phyloP scores from a whole-genome alignment of 2,113 vertebrate genomes.

The Notiomystis cincta region DNA sequence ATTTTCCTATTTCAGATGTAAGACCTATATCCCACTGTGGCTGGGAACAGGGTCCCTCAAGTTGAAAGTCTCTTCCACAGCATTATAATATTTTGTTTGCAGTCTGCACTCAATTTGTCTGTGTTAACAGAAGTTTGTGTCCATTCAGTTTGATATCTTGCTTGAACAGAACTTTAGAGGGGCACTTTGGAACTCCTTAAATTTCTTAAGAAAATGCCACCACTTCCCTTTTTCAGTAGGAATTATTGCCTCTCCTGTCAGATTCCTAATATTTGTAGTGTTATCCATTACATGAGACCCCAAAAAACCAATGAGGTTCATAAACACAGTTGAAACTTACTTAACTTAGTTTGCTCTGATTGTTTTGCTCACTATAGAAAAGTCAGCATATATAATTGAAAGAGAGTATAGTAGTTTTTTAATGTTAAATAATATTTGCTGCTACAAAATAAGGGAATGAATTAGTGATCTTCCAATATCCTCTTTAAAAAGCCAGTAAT shows the following conservation, averaged over 20 bases:
- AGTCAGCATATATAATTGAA: neutral
- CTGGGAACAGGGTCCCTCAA: neutral
- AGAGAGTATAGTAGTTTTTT: neutral
- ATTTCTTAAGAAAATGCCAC: neutral
- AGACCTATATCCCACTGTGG: neutral
- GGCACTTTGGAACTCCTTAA: neutral
- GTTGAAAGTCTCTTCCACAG: neutral
- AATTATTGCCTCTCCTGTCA: neutral
- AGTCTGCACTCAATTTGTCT: neutral
- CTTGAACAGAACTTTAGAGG: neutral
- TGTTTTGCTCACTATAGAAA: neutral
- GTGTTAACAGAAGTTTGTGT: neutral
- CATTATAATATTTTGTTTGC: neutral
- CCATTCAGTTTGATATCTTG: neutral
- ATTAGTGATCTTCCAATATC: neutral
- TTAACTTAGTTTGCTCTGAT: neutral
- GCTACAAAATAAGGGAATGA: neutral
- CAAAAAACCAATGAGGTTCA: neutral
- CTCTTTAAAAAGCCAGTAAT: neutral
- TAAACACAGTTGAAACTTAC: neutral
- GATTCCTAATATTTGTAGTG: neutral
- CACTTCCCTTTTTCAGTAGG: neutral
- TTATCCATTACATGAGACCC: neutral
- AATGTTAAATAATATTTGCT: neutral
- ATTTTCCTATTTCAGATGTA: neutral